Base-by-base conservation (phyloP, 2,797 vertebrate genomes). In the Propithecus deckenii region DNA sequence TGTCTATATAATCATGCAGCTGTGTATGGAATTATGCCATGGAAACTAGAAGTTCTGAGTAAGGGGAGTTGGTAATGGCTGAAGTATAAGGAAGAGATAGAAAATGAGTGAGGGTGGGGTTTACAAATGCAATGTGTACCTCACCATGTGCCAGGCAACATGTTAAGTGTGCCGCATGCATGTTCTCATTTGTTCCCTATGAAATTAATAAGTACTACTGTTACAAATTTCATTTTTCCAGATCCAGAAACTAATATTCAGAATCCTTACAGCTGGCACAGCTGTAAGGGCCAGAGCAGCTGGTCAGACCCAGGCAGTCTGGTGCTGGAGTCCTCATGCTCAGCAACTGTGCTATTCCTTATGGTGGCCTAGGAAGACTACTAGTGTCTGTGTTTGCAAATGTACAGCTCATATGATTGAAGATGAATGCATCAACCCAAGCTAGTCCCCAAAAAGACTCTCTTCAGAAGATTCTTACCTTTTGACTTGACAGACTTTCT, bases 181-280 rank as follows among this genome's bases (percentile, higher is more conserved):
- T 30, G 15, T 32, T 85, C 32, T 86, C 32, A 61, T 61, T 83
- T 81, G 43, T 90, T 87, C 10, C 61, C 18, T 15, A 65, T 9
- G 43, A 20, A 88, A 48, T 10, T 52, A n/a, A 12, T 57, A 93
- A 94, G 59, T 32, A 18, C 79, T n/a, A 28, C 11, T 17, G 11
- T 71, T 76, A 57, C 9, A 46, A 67, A 46, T 57, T 67, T 35
- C 75, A 15, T 63, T 65, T 72, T 59, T 57, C 59, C 50, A 78
- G 69, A 95, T 92, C 65, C 50, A 87, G 18, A 95, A 92, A 71
- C 20, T 81, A 59, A 89, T 30, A 14, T 46, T 92, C 50, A 76
- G 28, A 85, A 88, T 48, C 78, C 18, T 65, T 75, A 57, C 38
- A 63, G 72, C 46, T 80, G 46, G 59, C 63, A 67, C 59, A 92